Base-by-base conservation (phyloP, 2,888 invertebrate genomes). In the Erpobdella octoculata region DNA sequence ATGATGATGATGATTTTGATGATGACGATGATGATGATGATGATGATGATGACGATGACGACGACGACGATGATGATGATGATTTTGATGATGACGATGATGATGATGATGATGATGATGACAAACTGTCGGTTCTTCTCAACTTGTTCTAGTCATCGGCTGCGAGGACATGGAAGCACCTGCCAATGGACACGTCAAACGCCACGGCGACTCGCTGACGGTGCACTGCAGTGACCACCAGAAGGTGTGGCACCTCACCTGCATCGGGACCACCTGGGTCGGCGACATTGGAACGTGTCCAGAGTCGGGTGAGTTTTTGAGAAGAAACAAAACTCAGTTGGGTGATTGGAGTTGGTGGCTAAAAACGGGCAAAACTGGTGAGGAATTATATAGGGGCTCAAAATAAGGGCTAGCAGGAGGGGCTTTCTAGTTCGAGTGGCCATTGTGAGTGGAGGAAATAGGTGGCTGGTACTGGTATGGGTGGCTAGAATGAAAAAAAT, bases 161-260 rank as follows among this genome's bases (percentile, higher is more conserved):
- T 73, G 73, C 53, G 62, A 69, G 15, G 72, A 72, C 69, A 3
- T 48, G 33, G 62, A 41, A 41, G 38, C 46, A 9, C 66, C 58
- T 21, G 35, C 33, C 25, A 48, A 37, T 31, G 64, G 41, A 18
- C 67, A 67, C 72, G 46, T 59, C 58, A 58, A 71, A n/a, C 46
- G 71, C 31, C 41, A 53, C 0, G 71, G 61, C 25, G 70, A 74
- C 58, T 58, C 36, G 2, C 21, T 67, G 9, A 38, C 65, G 8
- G 72, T 72, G n/a, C 36, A 70, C 0, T 74, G 74, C 46, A 64
- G 71, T 28, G 38, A 73, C 69, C 59, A 36, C 25, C 36, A 62
- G 28, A 64, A 70, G 37, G 62, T 66, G 41, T 73, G 73, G 73
- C 72, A 70, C 33, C 66, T 73, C 38, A 70, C 53, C 25, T 73